Conservation (phyloP, 2,113 vertebrate genomes). For the Callocephalon fimbriatum region DNA sequence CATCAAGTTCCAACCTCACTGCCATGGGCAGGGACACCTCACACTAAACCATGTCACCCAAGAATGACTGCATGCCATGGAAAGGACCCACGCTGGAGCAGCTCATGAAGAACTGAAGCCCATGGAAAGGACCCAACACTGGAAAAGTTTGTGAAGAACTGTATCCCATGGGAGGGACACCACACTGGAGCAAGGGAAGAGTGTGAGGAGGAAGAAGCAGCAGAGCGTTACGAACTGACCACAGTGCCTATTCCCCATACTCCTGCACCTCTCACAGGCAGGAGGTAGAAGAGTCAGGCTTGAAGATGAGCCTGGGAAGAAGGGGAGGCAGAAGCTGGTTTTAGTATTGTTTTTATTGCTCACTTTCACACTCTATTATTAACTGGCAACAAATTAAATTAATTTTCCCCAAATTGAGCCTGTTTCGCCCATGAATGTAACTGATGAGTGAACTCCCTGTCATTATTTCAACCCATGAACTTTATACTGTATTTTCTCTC, state of each 20-base stretch:
- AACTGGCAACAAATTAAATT: background rate
- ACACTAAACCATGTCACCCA: background rate
- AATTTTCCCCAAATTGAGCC: background rate
- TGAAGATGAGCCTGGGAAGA: background rate
- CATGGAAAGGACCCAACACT: accelerated
- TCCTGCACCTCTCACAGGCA: accelerated
- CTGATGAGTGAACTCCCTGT: background rate
- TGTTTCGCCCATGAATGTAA: background rate
- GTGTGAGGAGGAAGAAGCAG: accelerated
- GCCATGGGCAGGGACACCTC: too few species aligned
- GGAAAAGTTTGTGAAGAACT: background rate
- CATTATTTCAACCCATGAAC: accelerated
- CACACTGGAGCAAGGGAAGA: background rate
- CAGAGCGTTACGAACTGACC: background rate
- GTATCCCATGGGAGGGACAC: background rate
- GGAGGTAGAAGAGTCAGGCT: background rate
- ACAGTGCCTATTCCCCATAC: background rate
- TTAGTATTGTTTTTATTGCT: background rate
- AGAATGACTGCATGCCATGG: background rate
- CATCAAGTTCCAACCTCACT: too few species aligned
- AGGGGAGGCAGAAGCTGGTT: accelerated
- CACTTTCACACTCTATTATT: background rate
- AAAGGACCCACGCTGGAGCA: background rate
- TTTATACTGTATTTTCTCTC: background rate
- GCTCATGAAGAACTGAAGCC: background rate